Evolutionary conservation across 2,888 invertebrate species (phyloP), one percentile per base, ranked within the genome.

Genomic region (Sinopyrophorus schimmeli): DNA sequence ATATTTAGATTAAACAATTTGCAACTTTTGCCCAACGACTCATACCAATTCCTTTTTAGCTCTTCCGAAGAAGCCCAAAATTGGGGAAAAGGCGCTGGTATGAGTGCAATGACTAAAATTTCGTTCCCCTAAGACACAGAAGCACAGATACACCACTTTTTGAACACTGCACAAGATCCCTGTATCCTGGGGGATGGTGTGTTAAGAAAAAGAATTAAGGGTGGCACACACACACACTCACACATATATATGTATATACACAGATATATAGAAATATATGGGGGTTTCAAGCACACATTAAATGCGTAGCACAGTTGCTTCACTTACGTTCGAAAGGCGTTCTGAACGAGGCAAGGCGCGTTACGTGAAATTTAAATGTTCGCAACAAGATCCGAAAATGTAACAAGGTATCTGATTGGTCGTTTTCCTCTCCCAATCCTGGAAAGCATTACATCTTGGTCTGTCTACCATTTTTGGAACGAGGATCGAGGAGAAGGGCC

Each of bases 251-350:
- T n/a, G n/a, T n/a, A n/a, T n/a, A n/a, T n/a, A n/a, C n/a, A n/a
- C n/a, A n/a, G n/a, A n/a, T n/a, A n/a, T n/a, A n/a, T n/a, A n/a
- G n/a, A n/a, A n/a, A n/a, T n/a, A n/a, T n/a, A n/a, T n/a, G n/a
- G n/a, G 20, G 24, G 31, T 38, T 23, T 31, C 30, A 30, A 39
- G 46, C 38, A 46, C 44, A 47, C 48, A 34, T 44, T 27, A 26
- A 47, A 44, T 16, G 30, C 35, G 48, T 10, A 32, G 14, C 47
- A 47, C 47, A 53, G 53, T 52, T 55, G 47, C 51, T 50, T 47
- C 73, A 92, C 92, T 92, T 90, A 92, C 92, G 90, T 89, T 91
- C 86, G 85, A 89, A 89, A 91, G 92, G 91, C 90, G 91, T 90
- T 92, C 92, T 92, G 92, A 87, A 86, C 85, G 84, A 83, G 81